Evolutionary conservation across 2,113 vertebrate genomes (phyloP), one percentile per base, ranked within the genome.

Genomic region (Polypterus bichir): DNA sequence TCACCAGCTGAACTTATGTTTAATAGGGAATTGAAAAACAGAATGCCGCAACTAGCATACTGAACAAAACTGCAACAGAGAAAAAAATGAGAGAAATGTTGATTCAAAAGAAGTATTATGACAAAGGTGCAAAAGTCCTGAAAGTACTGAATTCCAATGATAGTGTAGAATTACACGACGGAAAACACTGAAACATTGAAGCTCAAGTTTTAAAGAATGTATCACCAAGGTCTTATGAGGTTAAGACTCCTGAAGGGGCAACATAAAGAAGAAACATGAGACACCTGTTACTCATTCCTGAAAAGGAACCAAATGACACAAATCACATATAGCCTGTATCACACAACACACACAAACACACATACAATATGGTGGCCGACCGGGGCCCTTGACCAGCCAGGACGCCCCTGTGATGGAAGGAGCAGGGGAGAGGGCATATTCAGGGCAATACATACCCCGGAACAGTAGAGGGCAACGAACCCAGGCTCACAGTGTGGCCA

Each of bases 171-270:
- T 49, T 63, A 47, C 62, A 57, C 11, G 46, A 63, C 56, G 62
- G 62, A 3, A 55, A 63, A 48, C 56, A 8, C 54, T 56, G 61
- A 46, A 63, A 49, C 48, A 7, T 11, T 10, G 44, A 63, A 47
- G 62, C 62, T n/a, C 3, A 27, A 11, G 47, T 63, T 46, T 10
- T 57, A 6, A 48, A 57, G 48, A 9, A 5, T 2, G 62, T 63
- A 48, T 54, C 62, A 56, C 62, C 27, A 47, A 57, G 45, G 4
- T 63, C 54, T 11, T 48, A 63, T 57, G 46, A 63, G 54, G 62
- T 63, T 7, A 46, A 6, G n/a, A 57, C 62, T 27, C 10, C 10
- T 11, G 54, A 63, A 52, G 54, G 62, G 53, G 27, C 27, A 27
- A 27, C 27, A 27, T 27, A 27, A 27, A 27, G 27, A 27, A 27